Conservation (phyloP, 2,888 invertebrate genomes). For the Nowickia ferox region DNA sequence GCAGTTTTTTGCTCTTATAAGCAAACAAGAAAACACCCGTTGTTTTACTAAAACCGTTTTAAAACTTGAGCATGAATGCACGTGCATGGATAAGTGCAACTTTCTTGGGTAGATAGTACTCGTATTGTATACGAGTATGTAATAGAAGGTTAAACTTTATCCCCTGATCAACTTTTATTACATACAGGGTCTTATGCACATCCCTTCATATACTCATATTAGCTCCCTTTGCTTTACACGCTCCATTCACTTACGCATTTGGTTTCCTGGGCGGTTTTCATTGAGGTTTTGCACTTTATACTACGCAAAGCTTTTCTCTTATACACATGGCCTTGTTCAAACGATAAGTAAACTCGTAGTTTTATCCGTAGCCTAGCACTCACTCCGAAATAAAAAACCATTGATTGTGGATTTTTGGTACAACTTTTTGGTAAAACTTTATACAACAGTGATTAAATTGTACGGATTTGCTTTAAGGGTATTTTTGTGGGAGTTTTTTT, state of each 20-base stretch:
- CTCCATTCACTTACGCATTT: constrained; percentile 53
- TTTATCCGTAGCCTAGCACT: background rate
- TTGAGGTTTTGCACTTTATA: constrained; percentile 52
- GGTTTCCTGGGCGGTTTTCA: constrained; percentile 55
- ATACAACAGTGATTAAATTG: constrained; percentile 67
- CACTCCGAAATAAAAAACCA: constrained; percentile 17
- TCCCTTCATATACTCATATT: background rate
- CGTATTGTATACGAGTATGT: background rate
- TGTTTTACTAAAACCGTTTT: constrained; percentile 42
- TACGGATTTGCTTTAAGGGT: constrained; percentile 55
- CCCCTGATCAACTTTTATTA: constrained; percentile 22
- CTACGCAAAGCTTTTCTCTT: constrained; percentile 2
- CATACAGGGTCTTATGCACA: constrained; percentile 35
- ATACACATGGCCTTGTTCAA: background rate
- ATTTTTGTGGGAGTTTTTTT: background rate
- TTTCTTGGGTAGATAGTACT: background rate
- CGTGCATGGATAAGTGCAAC: background rate
- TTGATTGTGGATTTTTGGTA: constrained; percentile 36
- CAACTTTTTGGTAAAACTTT: constrained; percentile 60
- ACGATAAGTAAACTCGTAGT: constrained; percentile 1
- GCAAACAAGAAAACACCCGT: constrained; percentile 41
- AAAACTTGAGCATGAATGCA: constrained; percentile 10
- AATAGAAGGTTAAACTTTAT: constrained; percentile 56
- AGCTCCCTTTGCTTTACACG: constrained; percentile 7
- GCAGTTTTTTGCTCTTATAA: constrained; percentile 3